Conservation (phyloP, 2,113 vertebrate species). For the Mustela lutreola region DNA sequence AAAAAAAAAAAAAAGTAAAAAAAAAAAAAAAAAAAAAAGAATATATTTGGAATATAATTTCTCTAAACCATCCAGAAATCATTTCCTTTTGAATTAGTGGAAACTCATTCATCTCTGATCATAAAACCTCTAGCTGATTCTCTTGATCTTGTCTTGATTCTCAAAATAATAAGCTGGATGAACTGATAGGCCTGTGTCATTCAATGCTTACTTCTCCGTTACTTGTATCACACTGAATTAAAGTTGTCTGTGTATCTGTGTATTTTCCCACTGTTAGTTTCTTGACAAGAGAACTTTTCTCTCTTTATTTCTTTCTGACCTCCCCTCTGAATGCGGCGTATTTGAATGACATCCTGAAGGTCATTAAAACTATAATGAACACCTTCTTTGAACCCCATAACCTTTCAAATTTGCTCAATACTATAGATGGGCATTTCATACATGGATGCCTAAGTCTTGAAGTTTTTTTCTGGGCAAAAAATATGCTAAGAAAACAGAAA, state of each 20-base stretch:
- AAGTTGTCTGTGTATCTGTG: not conserved
- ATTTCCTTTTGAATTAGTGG: not conserved
- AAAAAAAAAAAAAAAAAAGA: no score
- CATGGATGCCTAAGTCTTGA: not conserved
- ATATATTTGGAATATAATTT: constrained; percentile 12
- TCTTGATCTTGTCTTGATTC: not conserved
- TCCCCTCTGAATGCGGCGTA: not conserved
- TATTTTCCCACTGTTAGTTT: not conserved
- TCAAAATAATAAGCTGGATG: constrained; percentile 5
- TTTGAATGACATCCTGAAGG: not conserved
- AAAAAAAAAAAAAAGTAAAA: no score
- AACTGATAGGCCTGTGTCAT: not conserved
- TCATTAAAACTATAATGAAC: not conserved
- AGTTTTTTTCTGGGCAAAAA: not conserved
- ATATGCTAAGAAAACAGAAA: not conserved
- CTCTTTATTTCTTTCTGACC: not conserved
- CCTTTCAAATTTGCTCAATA: not conserved
- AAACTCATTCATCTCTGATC: not conserved
- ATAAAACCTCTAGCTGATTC: not conserved
- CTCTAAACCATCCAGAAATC: not conserved
- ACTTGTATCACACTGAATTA: not conserved
- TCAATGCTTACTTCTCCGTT: not conserved
- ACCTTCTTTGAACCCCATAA: not conserved
- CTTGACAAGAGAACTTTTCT: not conserved
- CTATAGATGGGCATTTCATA: not conserved